Base-by-base conservation (phyloP, 1,140 invertebrate species). In the Homarus americanus region DNA sequence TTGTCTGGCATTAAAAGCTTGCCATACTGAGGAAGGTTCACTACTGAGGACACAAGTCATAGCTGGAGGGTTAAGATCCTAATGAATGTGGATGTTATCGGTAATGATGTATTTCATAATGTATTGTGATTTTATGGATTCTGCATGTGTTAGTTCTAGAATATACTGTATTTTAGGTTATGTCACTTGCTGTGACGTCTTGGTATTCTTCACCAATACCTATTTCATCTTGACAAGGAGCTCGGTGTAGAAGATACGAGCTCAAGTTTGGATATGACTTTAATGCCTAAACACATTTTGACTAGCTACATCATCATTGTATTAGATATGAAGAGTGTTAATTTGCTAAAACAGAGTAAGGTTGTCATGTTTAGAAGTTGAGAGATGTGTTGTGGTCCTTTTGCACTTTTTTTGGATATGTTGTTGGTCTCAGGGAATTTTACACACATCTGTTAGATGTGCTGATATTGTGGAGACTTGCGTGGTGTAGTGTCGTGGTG, bases 31-130 rank as follows among this genome's bases (percentile, higher is more conserved):
- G 44, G 0, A 49, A 10, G 44, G 9, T n/a, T n/a, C 17, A 49
- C 17, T 10, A 49, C 58, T 49, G 44, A 63, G 58, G 58, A 24
- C 0, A 9, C 9, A 32, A 69, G 28, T 32, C 32, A 24, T 32
- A 69, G 28, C 63, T 69, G 63, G 63, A 69, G 63, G 63, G 63
- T 69, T 69, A 69, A 69, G 63, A 32, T 69, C 5, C 63, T 69
- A 2, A 32, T 69, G n/a, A 69, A 32, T 69, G 63, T 69, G 28
- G 28, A 69, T 63, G n/a, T 69, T 69, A 49, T 7, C 15, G 28
- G n/a, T 69, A 7, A 9, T 69, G 28, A 69, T 69, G 12, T 69
- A 69, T 69, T 69, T 69, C n/a, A 28, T 32, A 69, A 32, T 32
- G 3, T 32, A 69, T 32, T 69, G 44, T 49, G 44, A 49, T 63